Evolutionary conservation across 1,140 invertebrate genomes (phyloP).

Genomic region (Ips nitidus): DNA sequence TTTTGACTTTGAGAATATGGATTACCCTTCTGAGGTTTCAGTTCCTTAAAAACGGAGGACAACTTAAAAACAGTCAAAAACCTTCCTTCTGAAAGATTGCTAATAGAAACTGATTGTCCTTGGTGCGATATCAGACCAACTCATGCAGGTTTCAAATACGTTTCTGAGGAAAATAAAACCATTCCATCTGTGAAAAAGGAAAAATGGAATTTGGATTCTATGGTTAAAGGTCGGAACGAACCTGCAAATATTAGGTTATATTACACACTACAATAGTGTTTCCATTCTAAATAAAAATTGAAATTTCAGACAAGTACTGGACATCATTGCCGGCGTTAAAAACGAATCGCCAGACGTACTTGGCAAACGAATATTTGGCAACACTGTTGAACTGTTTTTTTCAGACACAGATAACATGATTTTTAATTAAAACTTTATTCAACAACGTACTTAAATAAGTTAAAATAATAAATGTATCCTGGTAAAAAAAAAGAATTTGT

Average conservation of each 20-base stretch:
- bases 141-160: constrained; percentile 78
- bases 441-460: not conserved
- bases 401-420: too few relatives aligned
- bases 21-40: constrained; percentile 49
- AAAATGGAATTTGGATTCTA: constrained; percentile 73
- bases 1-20: constrained; percentile 21
- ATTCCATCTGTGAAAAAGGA: constrained; percentile 84
- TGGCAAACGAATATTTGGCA: constrained; percentile 75
- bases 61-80: constrained; percentile 80
- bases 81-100: constrained; percentile 77
- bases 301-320: constrained; percentile 80
- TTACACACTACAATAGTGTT: not conserved
- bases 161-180: constrained; percentile 63
- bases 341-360: constrained; percentile 74
- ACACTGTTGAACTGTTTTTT: constrained; percentile 78
- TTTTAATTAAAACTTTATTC: constrained; percentile 9
- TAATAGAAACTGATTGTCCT: constrained; percentile 94
- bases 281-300: not conserved
- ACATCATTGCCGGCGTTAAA: constrained; percentile 78
- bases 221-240: constrained; percentile 90
- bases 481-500: not conserved
- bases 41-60: constrained; percentile 87
- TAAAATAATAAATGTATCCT: too few relatives aligned
- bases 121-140: constrained; percentile 92
- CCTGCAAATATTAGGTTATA: constrained; percentile 78